Conservation (phyloP, 53 echinoderm and acorn worm species). For the Antedon mediterranea region DNA sequence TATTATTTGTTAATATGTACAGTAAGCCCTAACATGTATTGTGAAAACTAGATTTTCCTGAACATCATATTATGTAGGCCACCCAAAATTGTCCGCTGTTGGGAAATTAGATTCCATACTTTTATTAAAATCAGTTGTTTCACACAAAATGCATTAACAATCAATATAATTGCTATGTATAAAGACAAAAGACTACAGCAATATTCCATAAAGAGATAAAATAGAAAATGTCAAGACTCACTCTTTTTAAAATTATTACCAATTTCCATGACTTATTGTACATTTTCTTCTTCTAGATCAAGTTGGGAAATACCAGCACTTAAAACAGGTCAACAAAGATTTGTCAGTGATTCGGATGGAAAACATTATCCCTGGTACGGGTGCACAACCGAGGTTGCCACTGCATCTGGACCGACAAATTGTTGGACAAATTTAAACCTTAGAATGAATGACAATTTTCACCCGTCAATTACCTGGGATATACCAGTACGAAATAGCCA, state of each 20-base stretch:
- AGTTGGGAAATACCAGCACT: conserved; percentile 97
- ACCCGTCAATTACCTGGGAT: conserved; percentile 96
- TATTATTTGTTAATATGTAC: too few species aligned
- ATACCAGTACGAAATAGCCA: conserved; percentile 91
- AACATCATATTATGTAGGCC: too few species aligned
- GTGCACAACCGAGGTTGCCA: conserved; percentile 93
- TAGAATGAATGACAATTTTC: conserved; percentile 99
- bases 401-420: conserved; percentile 77
- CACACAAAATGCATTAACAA: too few species aligned
- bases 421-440: conserved; percentile 89
- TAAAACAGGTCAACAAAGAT: conserved; percentile 62
- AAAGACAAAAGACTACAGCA: too few species aligned
- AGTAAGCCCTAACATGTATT: too few species aligned
- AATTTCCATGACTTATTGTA: neutral
- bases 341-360: conserved; percentile 91
- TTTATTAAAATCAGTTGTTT: too few species aligned
- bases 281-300: conserved; percentile 44
- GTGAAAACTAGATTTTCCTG: too few species aligned
- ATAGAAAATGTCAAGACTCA: too few species aligned
- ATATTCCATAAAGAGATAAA: too few species aligned
- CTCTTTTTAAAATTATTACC: neutral
- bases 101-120: too few species aligned
- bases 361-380: conserved; percentile 99
- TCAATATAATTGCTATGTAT: too few species aligned
- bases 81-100: too few species aligned